These are phyloP conservation scores for Damaliscus lunatus DNA, from an alignment of 2,113 vertebrate genomes.

Conservation along the genomic window DNA sequence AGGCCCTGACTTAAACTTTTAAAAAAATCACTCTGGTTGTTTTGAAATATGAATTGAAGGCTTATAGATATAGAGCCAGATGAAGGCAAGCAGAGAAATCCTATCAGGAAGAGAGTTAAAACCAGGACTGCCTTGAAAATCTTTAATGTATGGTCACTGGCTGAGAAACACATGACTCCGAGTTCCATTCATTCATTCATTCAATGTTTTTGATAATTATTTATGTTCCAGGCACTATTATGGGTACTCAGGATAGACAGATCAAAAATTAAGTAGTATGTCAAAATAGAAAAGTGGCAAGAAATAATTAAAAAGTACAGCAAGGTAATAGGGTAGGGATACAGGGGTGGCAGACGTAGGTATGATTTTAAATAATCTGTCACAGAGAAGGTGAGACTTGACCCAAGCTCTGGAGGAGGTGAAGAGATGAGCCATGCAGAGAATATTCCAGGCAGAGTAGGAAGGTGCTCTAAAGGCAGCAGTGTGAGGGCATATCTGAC, in stretches of 20 bases:
- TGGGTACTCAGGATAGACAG: not conserved
- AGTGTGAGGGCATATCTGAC: not conserved
- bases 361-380: not conserved
- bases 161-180: not conserved
- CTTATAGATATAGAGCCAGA: not conserved
- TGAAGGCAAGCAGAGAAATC: not conserved
- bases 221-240: not conserved
- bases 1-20: not conserved
- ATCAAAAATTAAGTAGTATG: not conserved
- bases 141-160: not conserved
- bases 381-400: not conserved
- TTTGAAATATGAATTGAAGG: not conserved
- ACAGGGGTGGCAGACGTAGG: not conserved
- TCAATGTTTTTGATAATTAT: not conserved
- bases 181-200: not conserved
- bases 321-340: not conserved
- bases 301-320: not conserved
- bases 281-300: constrained; percentile 8
- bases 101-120: not conserved
- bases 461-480: not conserved
- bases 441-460: not conserved
- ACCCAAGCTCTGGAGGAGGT: not conserved
- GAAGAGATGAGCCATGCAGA: not conserved
- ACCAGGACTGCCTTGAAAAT: not conserved
- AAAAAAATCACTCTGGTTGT: not conserved